These are phyloP conservation scores for Aselliscus stoliczkanus DNA, from an alignment of 2,797 vertebrate species.

Conservation along the genomic window DNA sequence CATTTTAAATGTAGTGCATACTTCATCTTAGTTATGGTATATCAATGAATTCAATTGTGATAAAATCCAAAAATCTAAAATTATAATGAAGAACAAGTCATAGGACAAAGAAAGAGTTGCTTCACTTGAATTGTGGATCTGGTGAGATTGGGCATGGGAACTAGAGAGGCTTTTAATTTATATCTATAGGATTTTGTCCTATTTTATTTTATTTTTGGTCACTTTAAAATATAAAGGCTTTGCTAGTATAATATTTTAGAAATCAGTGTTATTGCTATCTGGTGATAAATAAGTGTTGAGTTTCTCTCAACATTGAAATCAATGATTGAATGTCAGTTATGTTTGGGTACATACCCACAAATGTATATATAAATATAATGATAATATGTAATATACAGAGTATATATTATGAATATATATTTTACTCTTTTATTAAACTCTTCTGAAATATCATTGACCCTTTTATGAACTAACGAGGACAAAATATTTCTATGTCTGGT, in stretches of 20 bases:
- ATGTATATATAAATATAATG: not conserved
- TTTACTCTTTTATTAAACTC: not conserved
- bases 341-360: not conserved
- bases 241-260: not conserved
- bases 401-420: not conserved
- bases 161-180: not conserved
- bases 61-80: not conserved
- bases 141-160: fast-evolving
- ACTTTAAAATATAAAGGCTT: not conserved
- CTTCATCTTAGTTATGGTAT: not conserved
- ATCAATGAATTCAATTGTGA: not conserved
- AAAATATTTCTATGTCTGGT: not conserved
- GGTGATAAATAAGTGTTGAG: not conserved
- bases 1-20: not conserved
- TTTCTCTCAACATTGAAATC: not conserved
- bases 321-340: not conserved
- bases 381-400: not conserved
- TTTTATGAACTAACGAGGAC: not conserved
- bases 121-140: not conserved
- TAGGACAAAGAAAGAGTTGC: not conserved
- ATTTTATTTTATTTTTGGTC: not conserved
- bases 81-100: not conserved
- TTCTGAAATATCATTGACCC: not conserved
- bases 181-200: not conserved
- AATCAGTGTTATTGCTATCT: not conserved